Percentiles rank a stretch among this genome's conserved stretches.
phyloP scores from a whole-genome alignment of 2,113 vertebrate genomes.

The Sula dactylatra region DNA sequence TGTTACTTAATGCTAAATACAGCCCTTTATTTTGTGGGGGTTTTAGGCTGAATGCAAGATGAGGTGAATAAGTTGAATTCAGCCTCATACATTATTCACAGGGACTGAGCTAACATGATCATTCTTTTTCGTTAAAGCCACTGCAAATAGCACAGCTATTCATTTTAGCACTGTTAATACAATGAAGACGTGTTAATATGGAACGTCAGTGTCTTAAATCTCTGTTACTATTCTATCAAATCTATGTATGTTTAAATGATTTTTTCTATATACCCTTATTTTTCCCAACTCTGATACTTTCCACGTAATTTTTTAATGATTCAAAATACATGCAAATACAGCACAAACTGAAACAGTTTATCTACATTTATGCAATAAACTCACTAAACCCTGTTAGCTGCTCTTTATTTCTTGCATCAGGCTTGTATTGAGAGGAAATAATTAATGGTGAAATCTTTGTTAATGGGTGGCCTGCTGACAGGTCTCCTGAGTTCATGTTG shows the following conservation, averaged over 20 bases:
- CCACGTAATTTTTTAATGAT: background rate
- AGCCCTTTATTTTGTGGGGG: conserved; percentile 11
- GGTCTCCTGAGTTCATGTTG: conserved; percentile 48
- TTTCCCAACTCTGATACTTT: background rate
- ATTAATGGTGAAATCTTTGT: conserved; percentile 59
- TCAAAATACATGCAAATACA: background rate
- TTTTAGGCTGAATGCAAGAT: conserved; percentile 29
- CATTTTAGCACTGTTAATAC: conserved; percentile 50
- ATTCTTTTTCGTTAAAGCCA: conserved; percentile 36
- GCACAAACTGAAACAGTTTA: background rate
- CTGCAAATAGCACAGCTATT: conserved; percentile 51
- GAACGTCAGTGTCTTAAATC: background rate
- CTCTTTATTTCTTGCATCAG: conserved; percentile 4
- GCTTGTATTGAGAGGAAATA: conserved; percentile 50
- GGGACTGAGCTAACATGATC: conserved; percentile 48
- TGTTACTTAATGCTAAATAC: conserved; percentile 38
- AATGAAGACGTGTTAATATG: conserved; percentile 45
- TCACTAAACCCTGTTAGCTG: conserved; percentile 30
- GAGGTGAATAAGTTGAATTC: conserved; percentile 52
- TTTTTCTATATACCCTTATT: background rate
- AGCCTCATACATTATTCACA: conserved; percentile 63
- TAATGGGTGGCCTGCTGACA: conserved; percentile 49
- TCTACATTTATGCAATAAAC: conserved; percentile 22
- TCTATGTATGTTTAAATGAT: background rate
- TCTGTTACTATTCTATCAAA: background rate